phyloP scores from a whole-genome alignment of 2,888 invertebrate genomes.

The Ephialtes manifestator region DNA sequence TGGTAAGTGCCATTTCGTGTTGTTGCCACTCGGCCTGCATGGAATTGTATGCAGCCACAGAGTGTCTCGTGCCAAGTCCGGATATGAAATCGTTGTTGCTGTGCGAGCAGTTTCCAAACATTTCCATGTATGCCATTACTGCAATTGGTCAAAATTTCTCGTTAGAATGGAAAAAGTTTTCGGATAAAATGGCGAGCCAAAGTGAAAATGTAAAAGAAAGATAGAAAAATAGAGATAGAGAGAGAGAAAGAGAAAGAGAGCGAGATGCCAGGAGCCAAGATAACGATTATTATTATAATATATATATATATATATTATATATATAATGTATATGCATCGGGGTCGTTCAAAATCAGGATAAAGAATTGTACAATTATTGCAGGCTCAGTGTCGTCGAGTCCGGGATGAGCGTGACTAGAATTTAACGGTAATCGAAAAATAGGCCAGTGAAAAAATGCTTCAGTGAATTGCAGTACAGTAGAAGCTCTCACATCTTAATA shows the following conservation, averaged over 20 bases:
- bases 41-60: conserved; percentile 93
- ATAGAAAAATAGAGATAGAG: not conserved
- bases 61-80: conserved; percentile 92
- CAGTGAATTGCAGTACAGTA: not conserved
- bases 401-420: not conserved
- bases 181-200: conserved; percentile 8
- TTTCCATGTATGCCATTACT: conserved; percentile 99
- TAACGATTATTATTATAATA: conserved; percentile 53
- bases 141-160: conserved; percentile 81
- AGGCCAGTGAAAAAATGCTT: not conserved
- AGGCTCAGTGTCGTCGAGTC: conserved; percentile 14
- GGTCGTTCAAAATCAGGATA: conserved; percentile 23
- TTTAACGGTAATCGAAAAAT: not conserved
- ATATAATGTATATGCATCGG: conserved; percentile 12
- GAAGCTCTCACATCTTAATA: too few species aligned
- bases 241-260: conserved; percentile 45
- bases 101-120: conserved; percentile 96
- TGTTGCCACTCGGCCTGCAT: conserved; percentile 88
- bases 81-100: conserved; percentile 91
- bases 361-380: conserved; percentile 41
- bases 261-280: conserved; percentile 64
- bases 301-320: too few species aligned
- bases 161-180: not conserved
- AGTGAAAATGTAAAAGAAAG: conserved; percentile 37
- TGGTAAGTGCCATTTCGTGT: conserved; percentile 86